Percentiles rank a stretch among this genome's conserved stretches.
phyloP scores from a whole-genome alignment of 2,113 vertebrate species.

The Scatophagus argus region DNA sequence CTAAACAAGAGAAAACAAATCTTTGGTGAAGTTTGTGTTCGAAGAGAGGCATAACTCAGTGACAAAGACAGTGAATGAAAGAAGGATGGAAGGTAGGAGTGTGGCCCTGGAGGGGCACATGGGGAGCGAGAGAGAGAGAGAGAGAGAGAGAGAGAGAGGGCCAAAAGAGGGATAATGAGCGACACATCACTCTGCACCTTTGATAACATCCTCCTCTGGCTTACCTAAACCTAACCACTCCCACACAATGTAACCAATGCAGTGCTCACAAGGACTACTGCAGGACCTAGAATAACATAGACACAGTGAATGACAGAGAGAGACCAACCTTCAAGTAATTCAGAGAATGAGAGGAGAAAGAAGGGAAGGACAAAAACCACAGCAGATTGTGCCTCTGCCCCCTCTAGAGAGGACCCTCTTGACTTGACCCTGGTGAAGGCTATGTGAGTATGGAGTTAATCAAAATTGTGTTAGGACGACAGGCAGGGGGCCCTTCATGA shows the following conservation, averaged over 20 bases:
- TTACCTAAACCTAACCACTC: conserved; percentile 3
- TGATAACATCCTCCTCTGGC: conserved; percentile 43
- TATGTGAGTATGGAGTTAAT: conserved; percentile 77
- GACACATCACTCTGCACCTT: conserved; percentile 43
- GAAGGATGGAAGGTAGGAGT: conserved; percentile 1
- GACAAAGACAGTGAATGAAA: neutral
- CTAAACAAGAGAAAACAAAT: neutral
- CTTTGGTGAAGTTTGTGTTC: neutral
- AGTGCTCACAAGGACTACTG: conserved; percentile 7
- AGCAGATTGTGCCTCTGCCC: conserved; percentile 32
- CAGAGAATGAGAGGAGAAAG: conserved; percentile 16
- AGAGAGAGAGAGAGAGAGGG: conserved; percentile 29
- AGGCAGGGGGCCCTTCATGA: conserved; percentile 64
- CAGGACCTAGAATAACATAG: conserved; percentile 10
- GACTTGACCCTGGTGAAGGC: conserved; percentile 67
- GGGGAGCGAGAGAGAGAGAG: conserved; percentile 35
- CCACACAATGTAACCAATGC: neutral
- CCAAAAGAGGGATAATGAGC: conserved; percentile 36
- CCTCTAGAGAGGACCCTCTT: conserved; percentile 32
- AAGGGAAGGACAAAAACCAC: conserved; percentile 32
- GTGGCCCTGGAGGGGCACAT: conserved; percentile 6
- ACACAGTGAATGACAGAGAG: conserved; percentile 23
- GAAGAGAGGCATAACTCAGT: neutral
- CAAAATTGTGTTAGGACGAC: conserved; percentile 76
- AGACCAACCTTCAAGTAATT: conserved; percentile 1